These are phyloP conservation scores for Oligia strigilis DNA, from an alignment of 2,888 invertebrate genomes.

Conservation along the genomic window DNA sequence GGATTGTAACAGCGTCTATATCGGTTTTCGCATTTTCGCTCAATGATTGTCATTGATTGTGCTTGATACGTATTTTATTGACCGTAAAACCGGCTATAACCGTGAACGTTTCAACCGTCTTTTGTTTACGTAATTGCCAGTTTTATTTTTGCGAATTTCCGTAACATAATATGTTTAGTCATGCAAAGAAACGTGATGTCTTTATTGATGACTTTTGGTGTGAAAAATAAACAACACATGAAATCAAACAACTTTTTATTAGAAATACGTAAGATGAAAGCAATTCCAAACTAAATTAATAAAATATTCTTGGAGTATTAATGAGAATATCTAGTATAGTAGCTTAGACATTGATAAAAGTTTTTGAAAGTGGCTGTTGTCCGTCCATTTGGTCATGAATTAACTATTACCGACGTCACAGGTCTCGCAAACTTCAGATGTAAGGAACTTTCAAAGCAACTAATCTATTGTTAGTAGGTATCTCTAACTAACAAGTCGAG, in stretches of 20 bases:
- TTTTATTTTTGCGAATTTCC: constrained; percentile 68
- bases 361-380: constrained; percentile 14
- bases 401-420: constrained; percentile 28
- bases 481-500: background rate
- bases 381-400: constrained; percentile 37
- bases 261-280: constrained; percentile 1
- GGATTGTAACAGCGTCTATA: constrained; percentile 64
- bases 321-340: constrained; percentile 3
- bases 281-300: constrained; percentile 1
- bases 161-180: constrained; percentile 63
- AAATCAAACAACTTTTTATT: constrained; percentile 25
- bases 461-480: background rate
- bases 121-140: constrained; percentile 70
- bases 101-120: constrained; percentile 68
- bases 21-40: constrained; percentile 68
- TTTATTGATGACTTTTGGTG: constrained; percentile 56
- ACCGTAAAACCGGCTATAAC: constrained; percentile 73
- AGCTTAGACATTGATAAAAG: constrained; percentile 13
- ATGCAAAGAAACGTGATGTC: constrained; percentile 58
- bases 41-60: constrained; percentile 77
- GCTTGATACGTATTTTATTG: constrained; percentile 74
- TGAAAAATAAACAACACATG: constrained; percentile 44
- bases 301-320: background rate
- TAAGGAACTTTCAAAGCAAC: constrained; percentile 31
- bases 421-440: constrained; percentile 27